phyloP scores from a whole-genome alignment of 2,797 vertebrate genomes.

The Sus cebifrons region DNA sequence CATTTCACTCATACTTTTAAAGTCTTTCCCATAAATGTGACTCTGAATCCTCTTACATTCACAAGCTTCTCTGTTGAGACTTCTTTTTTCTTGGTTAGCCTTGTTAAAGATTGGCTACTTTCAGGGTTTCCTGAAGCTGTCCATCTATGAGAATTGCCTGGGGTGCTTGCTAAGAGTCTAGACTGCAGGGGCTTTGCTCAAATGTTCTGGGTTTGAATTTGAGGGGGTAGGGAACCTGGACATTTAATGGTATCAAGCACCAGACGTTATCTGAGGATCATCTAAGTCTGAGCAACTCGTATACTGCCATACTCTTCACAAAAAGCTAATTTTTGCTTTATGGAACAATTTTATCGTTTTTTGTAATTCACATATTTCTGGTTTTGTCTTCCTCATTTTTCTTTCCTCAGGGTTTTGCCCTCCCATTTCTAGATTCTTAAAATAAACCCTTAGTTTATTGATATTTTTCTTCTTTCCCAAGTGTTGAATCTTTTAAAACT shows the following conservation, averaged over 20 bases:
- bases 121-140: neutral
- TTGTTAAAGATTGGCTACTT: neutral
- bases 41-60: neutral
- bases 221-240: neutral
- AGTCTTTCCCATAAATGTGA: neutral
- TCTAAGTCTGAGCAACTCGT: neutral
- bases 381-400: neutral
- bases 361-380: neutral
- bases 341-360: neutral
- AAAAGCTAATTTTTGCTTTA: neutral
- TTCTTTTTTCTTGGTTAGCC: neutral
- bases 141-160: neutral
- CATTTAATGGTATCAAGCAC: neutral
- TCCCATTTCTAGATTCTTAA: neutral
- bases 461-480: neutral
- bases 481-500: neutral
- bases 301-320: neutral
- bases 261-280: neutral
- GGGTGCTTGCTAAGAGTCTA: neutral
- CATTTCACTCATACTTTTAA: neutral
- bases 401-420: neutral
- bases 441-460: neutral
- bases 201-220: neutral
- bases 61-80: too few species aligned
- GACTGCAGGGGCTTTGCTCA: neutral